Conservation (phyloP, 92 coral and sea anemone genomes). For the Porites divaricata region DNA sequence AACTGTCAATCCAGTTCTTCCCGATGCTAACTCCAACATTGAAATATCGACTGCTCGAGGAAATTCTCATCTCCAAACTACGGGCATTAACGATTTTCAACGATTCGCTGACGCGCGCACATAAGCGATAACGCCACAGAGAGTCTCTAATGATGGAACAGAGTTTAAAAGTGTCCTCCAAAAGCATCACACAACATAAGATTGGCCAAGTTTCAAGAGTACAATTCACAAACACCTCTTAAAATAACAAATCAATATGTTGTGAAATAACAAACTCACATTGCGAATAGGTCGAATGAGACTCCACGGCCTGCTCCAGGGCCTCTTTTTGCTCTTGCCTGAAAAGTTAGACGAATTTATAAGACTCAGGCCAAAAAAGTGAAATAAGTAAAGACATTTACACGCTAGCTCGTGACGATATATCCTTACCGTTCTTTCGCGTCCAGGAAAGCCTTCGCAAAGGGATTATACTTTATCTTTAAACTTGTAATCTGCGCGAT, state of each 20-base stretch:
- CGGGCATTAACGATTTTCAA: slow-evolving; percentile 14
- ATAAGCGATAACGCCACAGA: slow-evolving; percentile 59
- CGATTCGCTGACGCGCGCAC: slow-evolving; percentile 39
- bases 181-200: slow-evolving; percentile 50
- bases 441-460: slow-evolving; percentile 99
- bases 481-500: slow-evolving; percentile 85
- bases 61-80: slow-evolving; percentile 20
- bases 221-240: slow-evolving; percentile 68
- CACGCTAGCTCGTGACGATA: neutral
- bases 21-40: slow-evolving; percentile 18
- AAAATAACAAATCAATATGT: slow-evolving; percentile 74
- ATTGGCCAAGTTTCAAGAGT: slow-evolving; percentile 44
- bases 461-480: slow-evolving; percentile 94
- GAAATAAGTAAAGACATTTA: no score
- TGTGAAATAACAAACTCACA: slow-evolving; percentile 84
- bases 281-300: slow-evolving; percentile 88
- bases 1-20: slow-evolving; percentile 4
- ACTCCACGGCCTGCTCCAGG: slow-evolving; percentile 85
- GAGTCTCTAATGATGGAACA: slow-evolving; percentile 44
- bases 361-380: no score
- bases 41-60: slow-evolving; percentile 22
- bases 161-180: slow-evolving; percentile 31
- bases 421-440: slow-evolving; percentile 88
- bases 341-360: neutral
- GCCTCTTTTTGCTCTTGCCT: slow-evolving; percentile 97